Evolutionary conservation across 1,140 invertebrate species (phyloP).

Genomic region (Caligus rogercresseyi): DNA sequence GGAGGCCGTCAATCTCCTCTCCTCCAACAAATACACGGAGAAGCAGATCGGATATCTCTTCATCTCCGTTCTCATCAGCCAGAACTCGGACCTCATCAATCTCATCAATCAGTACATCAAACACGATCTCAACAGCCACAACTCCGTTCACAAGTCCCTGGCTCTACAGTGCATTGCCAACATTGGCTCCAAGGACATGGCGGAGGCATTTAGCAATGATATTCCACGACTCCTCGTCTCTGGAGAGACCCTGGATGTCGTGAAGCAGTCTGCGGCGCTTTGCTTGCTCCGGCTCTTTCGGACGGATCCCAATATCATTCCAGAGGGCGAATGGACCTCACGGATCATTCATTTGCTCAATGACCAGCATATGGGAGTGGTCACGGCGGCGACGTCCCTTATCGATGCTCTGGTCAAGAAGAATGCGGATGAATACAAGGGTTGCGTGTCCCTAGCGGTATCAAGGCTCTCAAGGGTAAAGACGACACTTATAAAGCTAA

Average conservation of each 20-base stretch:
- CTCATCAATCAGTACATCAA: conserved; percentile 98
- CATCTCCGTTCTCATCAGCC: conserved; percentile 97
- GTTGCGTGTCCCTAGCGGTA: conserved; percentile 91
- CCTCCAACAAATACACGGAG: conserved; percentile 99
- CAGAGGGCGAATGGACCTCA: conserved; percentile 94
- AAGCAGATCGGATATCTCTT: conserved; percentile 99
- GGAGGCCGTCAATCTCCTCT: conserved; percentile 99
- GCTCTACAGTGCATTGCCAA: conserved; percentile 99
- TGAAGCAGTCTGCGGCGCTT: conserved; percentile 96
- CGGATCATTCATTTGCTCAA: conserved; percentile 95
- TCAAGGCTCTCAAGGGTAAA: conserved; percentile 77
- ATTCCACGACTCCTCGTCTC: conserved; percentile 96
- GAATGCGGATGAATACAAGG: conserved; percentile 98
- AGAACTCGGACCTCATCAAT: conserved; percentile 96
- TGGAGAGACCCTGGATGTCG: conserved; percentile 97
- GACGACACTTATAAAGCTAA: conserved; percentile 26
- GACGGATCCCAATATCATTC: conserved; percentile 82
- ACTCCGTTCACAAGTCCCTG: conserved; percentile 95
- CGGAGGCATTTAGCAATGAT: conserved; percentile 91
- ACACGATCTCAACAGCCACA: conserved; percentile 78
- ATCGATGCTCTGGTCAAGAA: conserved; percentile 96
- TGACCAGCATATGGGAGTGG: conserved; percentile 97
- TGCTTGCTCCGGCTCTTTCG: conserved; percentile 83
- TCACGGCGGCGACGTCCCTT: conserved; percentile 90
- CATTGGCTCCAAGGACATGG: conserved; percentile 98